phyloP scores from a whole-genome alignment of 2,113 vertebrate genomes.

The Conger conger region DNA sequence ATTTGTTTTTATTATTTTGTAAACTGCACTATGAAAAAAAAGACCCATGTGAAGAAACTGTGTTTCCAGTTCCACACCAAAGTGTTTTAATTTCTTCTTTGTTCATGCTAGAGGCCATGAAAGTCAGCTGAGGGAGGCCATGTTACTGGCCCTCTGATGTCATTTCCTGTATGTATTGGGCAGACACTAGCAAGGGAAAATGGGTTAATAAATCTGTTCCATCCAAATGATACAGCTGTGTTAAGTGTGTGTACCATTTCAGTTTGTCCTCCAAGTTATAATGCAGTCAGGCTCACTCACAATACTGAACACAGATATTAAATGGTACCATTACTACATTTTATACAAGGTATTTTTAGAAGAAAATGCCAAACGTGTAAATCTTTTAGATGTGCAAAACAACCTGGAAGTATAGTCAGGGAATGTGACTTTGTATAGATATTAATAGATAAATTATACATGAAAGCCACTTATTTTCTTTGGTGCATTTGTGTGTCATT shows the following conservation, averaged over 20 bases:
- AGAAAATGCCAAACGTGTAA: no score
- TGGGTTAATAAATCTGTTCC: slow-evolving; percentile 37
- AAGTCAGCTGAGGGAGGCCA: neutral
- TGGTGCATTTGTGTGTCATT: neutral
- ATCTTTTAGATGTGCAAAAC: no score
- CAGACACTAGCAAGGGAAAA: slow-evolving; percentile 21
- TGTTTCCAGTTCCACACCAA: slow-evolving; percentile 31
- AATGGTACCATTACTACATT: no score
- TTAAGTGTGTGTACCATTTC: neutral
- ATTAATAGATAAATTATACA: neutral
- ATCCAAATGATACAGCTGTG: neutral
- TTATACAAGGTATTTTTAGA: no score
- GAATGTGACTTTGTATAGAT: neutral
- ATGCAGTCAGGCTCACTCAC: neutral
- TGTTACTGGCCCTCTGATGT: neutral
- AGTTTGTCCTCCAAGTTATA: neutral
- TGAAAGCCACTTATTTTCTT: neutral
- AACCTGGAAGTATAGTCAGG: neutral
- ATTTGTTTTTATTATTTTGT: slow-evolving; percentile 19
- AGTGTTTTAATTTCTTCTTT: slow-evolving; percentile 10
- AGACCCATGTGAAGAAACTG: slow-evolving; percentile 16
- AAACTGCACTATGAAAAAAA: slow-evolving; percentile 31
- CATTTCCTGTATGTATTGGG: slow-evolving; percentile 9
- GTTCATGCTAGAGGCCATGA: neutral
- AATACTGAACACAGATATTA: neutral